Evolutionary conservation across 2,888 invertebrate genomes (phyloP).

Genomic region (Drosophila falleni): DNA sequence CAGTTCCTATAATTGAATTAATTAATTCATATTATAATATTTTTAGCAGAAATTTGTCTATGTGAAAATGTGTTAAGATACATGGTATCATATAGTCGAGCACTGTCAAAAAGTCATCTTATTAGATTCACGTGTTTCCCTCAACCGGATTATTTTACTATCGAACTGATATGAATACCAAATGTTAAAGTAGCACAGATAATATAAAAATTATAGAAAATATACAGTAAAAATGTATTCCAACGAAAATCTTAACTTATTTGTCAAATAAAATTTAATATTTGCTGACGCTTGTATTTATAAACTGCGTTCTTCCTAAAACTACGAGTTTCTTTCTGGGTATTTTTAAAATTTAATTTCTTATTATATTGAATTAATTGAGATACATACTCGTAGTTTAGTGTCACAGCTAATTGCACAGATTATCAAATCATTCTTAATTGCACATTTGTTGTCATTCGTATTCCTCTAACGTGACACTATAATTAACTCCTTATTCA

Average conservation of each 20-base stretch:
- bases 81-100: background rate
- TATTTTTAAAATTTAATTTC: background rate
- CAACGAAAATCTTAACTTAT: background rate
- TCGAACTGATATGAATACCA: background rate
- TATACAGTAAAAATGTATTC: background rate
- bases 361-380: slow-evolving; percentile 27
- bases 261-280: background rate
- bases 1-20: background rate
- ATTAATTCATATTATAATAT: background rate
- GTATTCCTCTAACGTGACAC: slow-evolving; percentile 12
- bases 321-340: background rate
- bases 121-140: background rate
- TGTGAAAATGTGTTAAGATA: background rate
- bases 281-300: background rate
- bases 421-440: slow-evolving; percentile 38
- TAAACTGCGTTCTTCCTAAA: background rate
- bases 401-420: slow-evolving; percentile 28
- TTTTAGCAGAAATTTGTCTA: background rate
- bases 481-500: slow-evolving; percentile 24
- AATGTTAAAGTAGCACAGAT: background rate
- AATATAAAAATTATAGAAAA: background rate
- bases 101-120: background rate
- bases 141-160: background rate
- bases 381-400: slow-evolving; percentile 24
- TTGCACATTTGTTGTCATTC: slow-evolving; percentile 37